Evolutionary conservation across 2,113 vertebrate genomes (phyloP).

Genomic region (Tretioscincus oriximinensis): DNA sequence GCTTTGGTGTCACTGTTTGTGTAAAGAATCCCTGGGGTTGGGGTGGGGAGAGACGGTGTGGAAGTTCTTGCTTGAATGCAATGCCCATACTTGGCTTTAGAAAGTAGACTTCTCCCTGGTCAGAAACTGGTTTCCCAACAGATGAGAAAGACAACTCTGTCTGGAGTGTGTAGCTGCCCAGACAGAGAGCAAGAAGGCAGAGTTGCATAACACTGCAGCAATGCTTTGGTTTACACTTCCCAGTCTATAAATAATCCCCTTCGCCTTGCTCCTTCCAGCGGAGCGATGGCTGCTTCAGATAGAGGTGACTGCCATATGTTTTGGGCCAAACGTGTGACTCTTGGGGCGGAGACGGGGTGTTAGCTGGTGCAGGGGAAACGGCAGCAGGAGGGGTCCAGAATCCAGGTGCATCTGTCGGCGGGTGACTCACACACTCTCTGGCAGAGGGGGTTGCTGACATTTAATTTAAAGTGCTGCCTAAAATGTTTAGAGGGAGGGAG

Average conservation of each 20-base stretch:
- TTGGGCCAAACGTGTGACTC: conserved; percentile 49
- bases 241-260: conserved; percentile 62
- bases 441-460: conserved; percentile 19
- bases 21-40: too few relatives aligned
- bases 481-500: conserved; percentile 42
- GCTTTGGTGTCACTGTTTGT: neutral
- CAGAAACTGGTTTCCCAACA: neutral
- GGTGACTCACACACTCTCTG: conserved; percentile 44
- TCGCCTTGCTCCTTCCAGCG: conserved; percentile 38
- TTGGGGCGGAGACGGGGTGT: conserved; percentile 12
- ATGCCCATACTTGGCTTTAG: neutral
- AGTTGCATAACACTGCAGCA: conserved; percentile 66
- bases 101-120: neutral
- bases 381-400: conserved; percentile 4
- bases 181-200: neutral
- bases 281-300: conserved; percentile 38
- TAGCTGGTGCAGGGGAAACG: neutral
- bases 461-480: conserved; percentile 38
- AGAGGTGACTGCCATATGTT: conserved; percentile 58
- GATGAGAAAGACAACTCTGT: neutral
- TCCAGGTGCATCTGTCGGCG: conserved; percentile 43
- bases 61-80: neutral
- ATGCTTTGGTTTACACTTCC: conserved; percentile 53
- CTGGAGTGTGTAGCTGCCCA: neutral
- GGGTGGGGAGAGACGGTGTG: neutral